phyloP scores from a whole-genome alignment of 2,797 vertebrate genomes.

The Furcifer pardalis region DNA sequence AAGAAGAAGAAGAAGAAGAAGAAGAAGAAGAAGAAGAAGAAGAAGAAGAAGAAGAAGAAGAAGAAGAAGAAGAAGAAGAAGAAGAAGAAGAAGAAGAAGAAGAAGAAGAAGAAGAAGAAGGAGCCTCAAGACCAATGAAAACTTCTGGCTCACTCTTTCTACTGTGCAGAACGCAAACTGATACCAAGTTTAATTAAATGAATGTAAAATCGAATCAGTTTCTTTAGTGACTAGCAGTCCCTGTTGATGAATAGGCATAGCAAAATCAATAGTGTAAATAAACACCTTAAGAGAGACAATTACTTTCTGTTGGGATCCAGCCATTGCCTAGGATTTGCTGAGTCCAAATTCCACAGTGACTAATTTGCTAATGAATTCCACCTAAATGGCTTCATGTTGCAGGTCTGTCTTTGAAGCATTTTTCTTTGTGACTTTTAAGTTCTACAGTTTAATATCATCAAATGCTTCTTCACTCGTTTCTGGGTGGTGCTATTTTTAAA shows the following conservation, averaged over 20 bases:
- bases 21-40: too few relatives aligned
- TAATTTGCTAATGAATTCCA: conserved; percentile 20
- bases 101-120: too few relatives aligned
- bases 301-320: not conserved
- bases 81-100: too few relatives aligned
- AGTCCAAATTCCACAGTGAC: conserved; percentile 8
- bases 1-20: too few relatives aligned
- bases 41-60: too few relatives aligned
- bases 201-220: not conserved
- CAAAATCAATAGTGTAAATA: conserved; percentile 19
- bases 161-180: not conserved
- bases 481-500: not conserved
- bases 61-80: too few relatives aligned
- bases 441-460: not conserved
- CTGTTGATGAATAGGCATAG: not conserved
- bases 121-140: not conserved
- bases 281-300: conserved; percentile 12
- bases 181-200: not conserved
- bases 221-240: not conserved
- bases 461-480: not conserved
- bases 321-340: conserved; percentile 7
- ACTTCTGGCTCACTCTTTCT: not conserved
- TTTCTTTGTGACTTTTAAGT: not conserved
- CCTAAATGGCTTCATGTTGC: not conserved
- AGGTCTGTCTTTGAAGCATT: conserved; percentile 6